A percentile compares a stretch with the other conserved stretches of the same genome.
phyloP scores from a whole-genome alignment of 2,797 vertebrate genomes.

The Otus scops region DNA sequence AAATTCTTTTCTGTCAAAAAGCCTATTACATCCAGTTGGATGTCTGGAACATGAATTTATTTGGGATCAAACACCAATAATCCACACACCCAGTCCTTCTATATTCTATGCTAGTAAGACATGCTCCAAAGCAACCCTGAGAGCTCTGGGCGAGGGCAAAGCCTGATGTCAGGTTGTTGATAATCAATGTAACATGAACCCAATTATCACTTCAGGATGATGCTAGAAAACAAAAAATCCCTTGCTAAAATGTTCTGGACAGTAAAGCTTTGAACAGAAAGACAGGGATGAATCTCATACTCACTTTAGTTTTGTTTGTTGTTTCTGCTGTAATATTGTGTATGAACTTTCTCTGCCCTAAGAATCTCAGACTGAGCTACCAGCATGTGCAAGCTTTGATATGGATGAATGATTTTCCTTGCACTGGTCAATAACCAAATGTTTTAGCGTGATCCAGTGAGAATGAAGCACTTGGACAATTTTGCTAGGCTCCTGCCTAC shows the following conservation, averaged over 20 bases:
- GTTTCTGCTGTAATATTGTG: background rate
- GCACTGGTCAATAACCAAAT: background rate
- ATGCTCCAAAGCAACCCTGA: background rate
- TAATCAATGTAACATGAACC: background rate
- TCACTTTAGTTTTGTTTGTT: background rate
- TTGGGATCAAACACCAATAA: constrained; percentile 8
- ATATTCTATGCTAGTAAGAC: background rate
- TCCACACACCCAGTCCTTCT: background rate
- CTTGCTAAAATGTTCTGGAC: background rate
- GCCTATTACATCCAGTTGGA: background rate
- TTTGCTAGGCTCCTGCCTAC: background rate
- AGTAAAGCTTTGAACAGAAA: background rate
- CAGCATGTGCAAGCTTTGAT: background rate
- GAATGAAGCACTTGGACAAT: background rate
- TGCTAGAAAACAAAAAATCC: background rate
- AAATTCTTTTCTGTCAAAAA: background rate
- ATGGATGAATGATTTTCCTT: background rate
- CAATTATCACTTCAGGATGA: background rate
- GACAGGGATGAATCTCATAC: background rate
- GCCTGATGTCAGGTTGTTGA: background rate
- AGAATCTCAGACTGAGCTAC: background rate
- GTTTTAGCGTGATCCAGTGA: background rate
- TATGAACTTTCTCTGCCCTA: background rate
- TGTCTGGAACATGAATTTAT: background rate
- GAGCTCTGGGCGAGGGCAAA: background rate